Base-by-base conservation (phyloP, 1,140 invertebrate genomes). In the Brachystomella parvula region DNA sequence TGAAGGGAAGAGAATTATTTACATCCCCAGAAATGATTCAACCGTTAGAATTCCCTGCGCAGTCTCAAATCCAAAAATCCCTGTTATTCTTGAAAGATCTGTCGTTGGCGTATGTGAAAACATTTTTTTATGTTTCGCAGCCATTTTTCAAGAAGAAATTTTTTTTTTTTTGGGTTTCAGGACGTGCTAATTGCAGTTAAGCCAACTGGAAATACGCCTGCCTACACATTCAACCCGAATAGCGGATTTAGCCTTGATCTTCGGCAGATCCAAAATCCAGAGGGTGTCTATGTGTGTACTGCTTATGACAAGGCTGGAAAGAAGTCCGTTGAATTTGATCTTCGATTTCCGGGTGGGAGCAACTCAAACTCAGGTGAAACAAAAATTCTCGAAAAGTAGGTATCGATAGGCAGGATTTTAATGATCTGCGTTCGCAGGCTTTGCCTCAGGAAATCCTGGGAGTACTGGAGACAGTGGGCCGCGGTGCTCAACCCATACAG, bases 401-500 rank as follows among this genome's bases (percentile, higher is more conserved):
- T n/a, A n/a, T n/a, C n/a, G n/a, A n/a, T n/a, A n/a, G n/a, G n/a
- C n/a, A n/a, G n/a, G n/a, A n/a, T n/a, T n/a, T n/a, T n/a, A n/a
- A n/a, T n/a, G n/a, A n/a, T n/a, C n/a, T n/a, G n/a, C n/a, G n/a
- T n/a, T n/a, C n/a, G n/a, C n/a, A n/a, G n/a, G n/a, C n/a, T n/a
- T n/a, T n/a, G n/a, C n/a, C n/a, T n/a, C n/a, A n/a, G n/a, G 32
- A 53, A 35, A 57, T 64, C 47, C 31, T 39, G 1, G 26, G 1
- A 30, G 35, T n/a, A 64, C 29, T 12, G 32, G 19, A 19, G 35
- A 39, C 6, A 19, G 35, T 39, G 49, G 21, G 24, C 21, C 24
- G 83, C 84, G 73, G 81, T 90, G 3, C 89, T 89, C 28, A 88
- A 91, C 78, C 85, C 88, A 94, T 75, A 73, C 73, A 2, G 88